These are phyloP conservation scores for Casuarius casuarius DNA, from an alignment of 2,113 vertebrate genomes.

Conservation along the genomic window DNA sequence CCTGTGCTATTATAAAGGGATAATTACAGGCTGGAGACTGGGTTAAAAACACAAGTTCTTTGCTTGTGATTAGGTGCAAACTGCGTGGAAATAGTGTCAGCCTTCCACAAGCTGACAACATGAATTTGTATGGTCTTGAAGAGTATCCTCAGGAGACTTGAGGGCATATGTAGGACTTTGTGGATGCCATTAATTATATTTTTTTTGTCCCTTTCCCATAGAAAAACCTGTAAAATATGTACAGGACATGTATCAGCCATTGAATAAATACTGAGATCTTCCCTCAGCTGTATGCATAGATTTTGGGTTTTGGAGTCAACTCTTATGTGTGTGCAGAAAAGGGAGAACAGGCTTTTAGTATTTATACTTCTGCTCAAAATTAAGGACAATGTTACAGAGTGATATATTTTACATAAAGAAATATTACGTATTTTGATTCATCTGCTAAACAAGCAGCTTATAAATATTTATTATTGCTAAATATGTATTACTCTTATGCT, in stretches of 20 bases:
- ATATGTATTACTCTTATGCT: background rate
- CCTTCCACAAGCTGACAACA: background rate
- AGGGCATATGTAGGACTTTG: background rate
- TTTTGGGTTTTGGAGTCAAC: background rate
- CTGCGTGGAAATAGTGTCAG: background rate
- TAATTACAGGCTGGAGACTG: background rate
- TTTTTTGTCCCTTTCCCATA: background rate
- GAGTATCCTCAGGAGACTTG: background rate
- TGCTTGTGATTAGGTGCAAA: background rate
- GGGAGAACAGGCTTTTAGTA: background rate
- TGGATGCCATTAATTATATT: background rate
- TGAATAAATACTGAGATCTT: background rate
- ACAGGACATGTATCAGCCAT: background rate
- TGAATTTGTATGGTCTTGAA: background rate
- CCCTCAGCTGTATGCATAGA: background rate
- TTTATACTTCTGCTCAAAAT: background rate
- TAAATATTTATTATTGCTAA: background rate
- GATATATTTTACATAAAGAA: background rate
- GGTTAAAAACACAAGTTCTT: background rate
- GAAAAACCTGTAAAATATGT: background rate
- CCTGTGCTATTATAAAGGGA: background rate
- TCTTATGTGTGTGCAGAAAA: background rate
- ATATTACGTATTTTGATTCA: background rate
- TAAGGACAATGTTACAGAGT: background rate
- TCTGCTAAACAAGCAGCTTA: background rate